Evolutionary conservation across 2,113 vertebrate genomes (phyloP).

Genomic region (Typhlomys cinereus): DNA sequence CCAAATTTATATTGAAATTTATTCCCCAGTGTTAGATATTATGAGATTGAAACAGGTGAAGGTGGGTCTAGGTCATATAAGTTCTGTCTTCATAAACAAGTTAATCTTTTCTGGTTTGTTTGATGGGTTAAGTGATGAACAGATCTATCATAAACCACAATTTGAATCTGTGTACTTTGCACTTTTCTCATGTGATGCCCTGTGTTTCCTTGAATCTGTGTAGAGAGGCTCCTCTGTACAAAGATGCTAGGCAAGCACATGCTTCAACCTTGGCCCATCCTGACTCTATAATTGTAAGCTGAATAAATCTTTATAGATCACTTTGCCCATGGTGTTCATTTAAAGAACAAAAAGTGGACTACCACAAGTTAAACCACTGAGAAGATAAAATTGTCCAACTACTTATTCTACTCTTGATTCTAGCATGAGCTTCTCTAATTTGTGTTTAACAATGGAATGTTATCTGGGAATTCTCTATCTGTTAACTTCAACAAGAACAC

Average conservation of each 20-base stretch:
- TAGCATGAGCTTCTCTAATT: background rate
- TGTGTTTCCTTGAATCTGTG: background rate
- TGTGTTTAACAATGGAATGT: background rate
- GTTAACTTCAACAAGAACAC: background rate
- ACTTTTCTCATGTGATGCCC: background rate
- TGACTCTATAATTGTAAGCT: background rate
- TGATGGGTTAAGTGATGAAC: background rate
- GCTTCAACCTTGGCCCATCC: background rate
- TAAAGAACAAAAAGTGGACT: background rate
- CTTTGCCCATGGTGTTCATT: background rate
- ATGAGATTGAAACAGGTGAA: background rate
- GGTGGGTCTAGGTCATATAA: background rate
- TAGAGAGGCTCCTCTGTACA: background rate
- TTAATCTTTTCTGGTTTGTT: background rate
- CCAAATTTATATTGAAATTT: background rate
- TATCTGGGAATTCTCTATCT: background rate
- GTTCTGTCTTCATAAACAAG: background rate
- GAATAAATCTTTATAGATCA: background rate
- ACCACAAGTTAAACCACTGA: background rate
- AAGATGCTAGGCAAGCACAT: background rate
- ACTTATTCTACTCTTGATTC: background rate
- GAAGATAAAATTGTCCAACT: background rate
- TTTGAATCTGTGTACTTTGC: background rate
- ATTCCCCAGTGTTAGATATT: background rate
- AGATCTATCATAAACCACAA: background rate